Evolutionary conservation across 2,797 vertebrate species (phyloP).

Genomic region (Channallabes apus): DNA sequence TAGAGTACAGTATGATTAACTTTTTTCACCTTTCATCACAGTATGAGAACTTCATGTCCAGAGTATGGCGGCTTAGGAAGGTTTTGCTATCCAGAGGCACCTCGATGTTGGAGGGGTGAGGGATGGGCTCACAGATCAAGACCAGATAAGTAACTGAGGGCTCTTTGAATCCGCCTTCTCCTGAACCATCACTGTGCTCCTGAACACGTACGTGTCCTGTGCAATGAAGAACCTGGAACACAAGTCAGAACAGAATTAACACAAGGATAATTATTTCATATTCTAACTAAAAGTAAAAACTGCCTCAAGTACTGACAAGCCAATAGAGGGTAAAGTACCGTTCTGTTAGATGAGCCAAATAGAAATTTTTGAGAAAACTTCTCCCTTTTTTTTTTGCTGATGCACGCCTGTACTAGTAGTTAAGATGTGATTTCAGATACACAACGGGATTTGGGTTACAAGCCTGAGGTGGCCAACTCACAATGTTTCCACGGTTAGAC

Average conservation of each 20-base stretch:
- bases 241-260: neutral
- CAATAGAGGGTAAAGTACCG: neutral
- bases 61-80: slow-evolving; percentile 95
- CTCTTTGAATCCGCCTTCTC: slow-evolving; percentile 80
- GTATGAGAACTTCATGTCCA: slow-evolving; percentile 96
- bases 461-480: neutral
- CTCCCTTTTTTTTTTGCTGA: neutral
- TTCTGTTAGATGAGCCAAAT: neutral
- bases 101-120: slow-evolving; percentile 88
- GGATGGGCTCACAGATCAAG: slow-evolving; percentile 90
- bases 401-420: neutral
- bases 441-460: neutral
- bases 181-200: slow-evolving; percentile 67
- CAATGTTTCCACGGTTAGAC: neutral
- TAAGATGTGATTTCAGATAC: neutral
- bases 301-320: neutral
- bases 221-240: slow-evolving; percentile 87
- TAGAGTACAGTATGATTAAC: neutral
- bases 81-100: slow-evolving; percentile 92
- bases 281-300: neutral
- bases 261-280: neutral
- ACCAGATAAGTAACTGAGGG: slow-evolving; percentile 86
- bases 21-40: slow-evolving; percentile 89
- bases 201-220: slow-evolving; percentile 83
- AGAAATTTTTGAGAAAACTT: neutral